A percentile compares a stretch with the other conserved stretches of the same genome.
phyloP scores from a whole-genome alignment of 2,113 vertebrate genomes.

The Fregetta grallaria region DNA sequence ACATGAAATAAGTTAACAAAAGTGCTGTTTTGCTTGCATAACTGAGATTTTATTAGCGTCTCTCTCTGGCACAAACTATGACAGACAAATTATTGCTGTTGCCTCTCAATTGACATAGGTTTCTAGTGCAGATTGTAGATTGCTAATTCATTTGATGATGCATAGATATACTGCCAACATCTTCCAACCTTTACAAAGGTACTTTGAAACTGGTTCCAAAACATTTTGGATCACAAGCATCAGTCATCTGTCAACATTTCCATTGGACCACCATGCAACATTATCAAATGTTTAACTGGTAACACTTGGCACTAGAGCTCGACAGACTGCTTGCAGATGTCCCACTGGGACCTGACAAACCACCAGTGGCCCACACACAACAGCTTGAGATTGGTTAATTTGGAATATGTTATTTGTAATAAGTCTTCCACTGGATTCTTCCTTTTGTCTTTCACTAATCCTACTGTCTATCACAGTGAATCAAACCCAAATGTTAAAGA shows the following conservation, averaged over 20 bases:
- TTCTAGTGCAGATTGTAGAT: background rate
- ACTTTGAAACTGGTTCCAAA: background rate
- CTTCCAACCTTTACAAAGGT: background rate
- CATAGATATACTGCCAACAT: fast-evolving
- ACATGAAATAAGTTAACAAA: background rate
- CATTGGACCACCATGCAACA: background rate
- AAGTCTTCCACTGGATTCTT: background rate
- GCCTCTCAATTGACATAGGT: background rate
- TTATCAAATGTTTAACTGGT: background rate
- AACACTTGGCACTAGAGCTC: background rate
- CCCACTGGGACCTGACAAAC: background rate
- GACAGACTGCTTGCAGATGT: background rate
- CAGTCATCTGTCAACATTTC: background rate
- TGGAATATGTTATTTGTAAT: background rate
- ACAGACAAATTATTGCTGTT: background rate
- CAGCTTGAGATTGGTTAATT: background rate
- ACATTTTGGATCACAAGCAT: background rate
- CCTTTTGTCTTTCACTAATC: conserved; percentile 8
- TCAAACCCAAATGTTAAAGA: conserved; percentile 14
- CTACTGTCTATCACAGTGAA: background rate
- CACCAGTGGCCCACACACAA: background rate
- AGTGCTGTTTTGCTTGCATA: background rate
- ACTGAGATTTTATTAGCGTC: background rate
- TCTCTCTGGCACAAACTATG: background rate
- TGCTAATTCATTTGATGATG: background rate